Percentiles rank a stretch among this genome's conserved stretches.
phyloP scores from a whole-genome alignment of 2,113 vertebrate genomes.

The Sorex araneus region DNA sequence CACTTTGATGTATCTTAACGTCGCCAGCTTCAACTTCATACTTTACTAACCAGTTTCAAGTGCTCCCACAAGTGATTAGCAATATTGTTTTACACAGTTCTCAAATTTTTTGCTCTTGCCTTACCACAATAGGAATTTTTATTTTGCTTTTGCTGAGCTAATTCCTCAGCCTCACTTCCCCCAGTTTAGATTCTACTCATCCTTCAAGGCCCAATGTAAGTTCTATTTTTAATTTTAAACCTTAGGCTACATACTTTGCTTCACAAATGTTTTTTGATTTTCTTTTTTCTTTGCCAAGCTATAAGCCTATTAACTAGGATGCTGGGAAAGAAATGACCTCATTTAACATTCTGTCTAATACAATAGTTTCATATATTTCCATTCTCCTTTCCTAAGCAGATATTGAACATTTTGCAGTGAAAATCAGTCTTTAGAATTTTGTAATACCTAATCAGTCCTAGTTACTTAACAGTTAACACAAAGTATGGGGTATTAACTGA shows the following conservation, averaged over 20 bases:
- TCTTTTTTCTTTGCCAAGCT: constrained; percentile 52
- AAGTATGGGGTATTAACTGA: background rate
- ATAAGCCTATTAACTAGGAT: constrained; percentile 17
- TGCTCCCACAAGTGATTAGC: background rate
- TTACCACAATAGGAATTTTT: background rate
- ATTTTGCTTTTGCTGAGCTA: constrained; percentile 1
- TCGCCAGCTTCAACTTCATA: constrained; percentile 19
- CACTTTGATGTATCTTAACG: background rate
- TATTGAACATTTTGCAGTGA: background rate
- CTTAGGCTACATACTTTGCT: background rate
- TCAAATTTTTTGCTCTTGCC: background rate
- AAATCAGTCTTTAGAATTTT: background rate
- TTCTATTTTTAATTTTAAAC: constrained; percentile 55
- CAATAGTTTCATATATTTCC: constrained; percentile 16
- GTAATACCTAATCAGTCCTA: background rate
- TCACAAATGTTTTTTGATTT: constrained; percentile 29
- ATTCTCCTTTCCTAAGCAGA: background rate
- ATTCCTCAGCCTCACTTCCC: background rate
- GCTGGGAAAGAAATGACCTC: constrained; percentile 40
- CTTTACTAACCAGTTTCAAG: constrained; percentile 4
- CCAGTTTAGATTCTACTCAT: background rate
- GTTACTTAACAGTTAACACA: background rate
- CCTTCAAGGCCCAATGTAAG: constrained; percentile 1
- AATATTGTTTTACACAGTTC: background rate
- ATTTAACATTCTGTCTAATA: constrained; percentile 53